Percentiles rank a stretch among this genome's conserved stretches.
phyloP scores from a whole-genome alignment of 2,113 vertebrate species.

The Calypte anna region DNA sequence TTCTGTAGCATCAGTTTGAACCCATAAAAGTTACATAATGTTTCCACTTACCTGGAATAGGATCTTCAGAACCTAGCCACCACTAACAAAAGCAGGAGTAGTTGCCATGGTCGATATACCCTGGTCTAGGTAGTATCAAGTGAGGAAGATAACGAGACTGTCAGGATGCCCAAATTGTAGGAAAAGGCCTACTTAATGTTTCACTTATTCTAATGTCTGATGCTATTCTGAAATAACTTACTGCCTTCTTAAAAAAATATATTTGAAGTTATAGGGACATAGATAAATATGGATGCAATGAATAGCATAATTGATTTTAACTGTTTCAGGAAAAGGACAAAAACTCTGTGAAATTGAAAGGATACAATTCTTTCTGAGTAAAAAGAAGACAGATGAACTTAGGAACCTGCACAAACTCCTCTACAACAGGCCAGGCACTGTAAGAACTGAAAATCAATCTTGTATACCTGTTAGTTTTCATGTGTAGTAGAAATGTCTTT shows the following conservation, averaged over 20 bases:
- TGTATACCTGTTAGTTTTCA: background rate
- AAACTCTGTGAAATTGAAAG: constrained; percentile 95
- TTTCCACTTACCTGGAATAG: background rate
- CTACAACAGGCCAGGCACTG: constrained; percentile 94
- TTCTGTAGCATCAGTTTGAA: background rate
- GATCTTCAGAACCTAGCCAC: background rate
- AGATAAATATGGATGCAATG: background rate
- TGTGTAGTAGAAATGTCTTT: background rate
- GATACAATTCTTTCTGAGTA: constrained; percentile 88
- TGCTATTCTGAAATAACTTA: background rate
- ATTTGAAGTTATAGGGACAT: background rate
- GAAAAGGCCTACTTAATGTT: background rate
- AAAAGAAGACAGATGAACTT: constrained; percentile 91
- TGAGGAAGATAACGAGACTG: background rate
- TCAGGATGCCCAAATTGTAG: background rate
- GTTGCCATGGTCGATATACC: background rate
- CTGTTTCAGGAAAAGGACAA: constrained; percentile 84
- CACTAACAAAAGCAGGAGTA: background rate
- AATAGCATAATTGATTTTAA: background rate
- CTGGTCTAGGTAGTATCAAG: background rate
- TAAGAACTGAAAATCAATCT: constrained; percentile 71
- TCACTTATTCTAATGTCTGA: background rate
- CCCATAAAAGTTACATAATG: accelerated
- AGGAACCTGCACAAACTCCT: constrained; percentile 92
- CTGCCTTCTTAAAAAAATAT: background rate